phyloP scores from a whole-genome alignment of 2,113 vertebrate genomes.

The Riparia riparia region DNA sequence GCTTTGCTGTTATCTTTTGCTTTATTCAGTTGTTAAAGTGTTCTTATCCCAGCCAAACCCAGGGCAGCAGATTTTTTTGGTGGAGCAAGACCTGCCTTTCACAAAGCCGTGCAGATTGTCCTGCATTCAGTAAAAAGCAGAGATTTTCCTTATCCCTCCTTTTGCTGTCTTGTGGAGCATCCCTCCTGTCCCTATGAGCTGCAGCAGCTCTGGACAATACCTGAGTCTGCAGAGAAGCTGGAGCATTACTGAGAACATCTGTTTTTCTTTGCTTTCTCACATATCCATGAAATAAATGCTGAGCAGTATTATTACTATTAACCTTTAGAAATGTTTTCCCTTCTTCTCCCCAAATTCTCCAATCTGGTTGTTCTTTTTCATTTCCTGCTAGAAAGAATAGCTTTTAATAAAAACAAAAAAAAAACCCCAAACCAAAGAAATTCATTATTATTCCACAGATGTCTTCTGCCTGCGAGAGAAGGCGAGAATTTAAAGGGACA shows the following conservation, averaged over 20 bases:
- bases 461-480: conserved; percentile 35
- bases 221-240: neutral
- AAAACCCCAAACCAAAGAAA: conserved; percentile 61
- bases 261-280: conserved; percentile 32
- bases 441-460: conserved; percentile 64
- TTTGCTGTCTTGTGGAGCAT: neutral
- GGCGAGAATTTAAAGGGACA: conserved; percentile 56
- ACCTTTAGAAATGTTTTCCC: conserved; percentile 59
- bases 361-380: conserved; percentile 65
- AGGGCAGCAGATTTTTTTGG: neutral
- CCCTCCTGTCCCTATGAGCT: neutral
- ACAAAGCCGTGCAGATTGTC: neutral
- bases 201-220: neutral
- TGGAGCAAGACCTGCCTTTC: neutral
- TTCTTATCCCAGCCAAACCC: neutral
- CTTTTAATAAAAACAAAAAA: conserved; percentile 71
- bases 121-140: neutral
- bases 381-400: conserved; percentile 69
- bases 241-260: neutral
- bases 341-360: conserved; percentile 39
- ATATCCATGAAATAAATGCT: conserved; percentile 49
- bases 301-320: conserved; percentile 50
- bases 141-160: neutral
- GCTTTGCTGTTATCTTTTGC: neutral
- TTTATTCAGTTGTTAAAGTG: neutral